Percentiles rank a stretch among this genome's conserved stretches.
These are phyloP conservation scores for Bradysia coprophila DNA, from an alignment of 1,140 invertebrate genomes.

Conservation along the genomic window DNA sequence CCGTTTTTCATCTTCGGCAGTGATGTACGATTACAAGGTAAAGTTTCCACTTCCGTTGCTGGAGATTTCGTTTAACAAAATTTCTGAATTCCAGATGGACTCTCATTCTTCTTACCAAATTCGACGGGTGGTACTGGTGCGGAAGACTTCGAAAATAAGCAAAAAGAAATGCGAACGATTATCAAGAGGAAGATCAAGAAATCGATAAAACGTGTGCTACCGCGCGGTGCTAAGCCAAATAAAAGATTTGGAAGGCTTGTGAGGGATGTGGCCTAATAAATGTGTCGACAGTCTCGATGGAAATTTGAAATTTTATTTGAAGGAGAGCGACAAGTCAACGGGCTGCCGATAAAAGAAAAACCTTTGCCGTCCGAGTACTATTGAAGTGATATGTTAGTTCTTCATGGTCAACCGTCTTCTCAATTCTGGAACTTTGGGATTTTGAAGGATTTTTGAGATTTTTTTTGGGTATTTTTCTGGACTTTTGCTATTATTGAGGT, in stretches of 20 bases:
- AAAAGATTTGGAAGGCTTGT: neutral
- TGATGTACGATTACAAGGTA: slow-evolving; percentile 1
- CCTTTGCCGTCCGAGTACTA: no score
- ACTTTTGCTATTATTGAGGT: no score
- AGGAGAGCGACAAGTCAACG: no score
- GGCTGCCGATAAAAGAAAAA: no score
- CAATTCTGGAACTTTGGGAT: no score
- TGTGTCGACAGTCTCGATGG: no score
- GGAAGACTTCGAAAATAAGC: neutral
- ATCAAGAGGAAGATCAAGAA: neutral
- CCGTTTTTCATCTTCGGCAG: neutral
- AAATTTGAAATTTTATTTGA: no score
- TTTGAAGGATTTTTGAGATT: no score
- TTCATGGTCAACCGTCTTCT: no score
- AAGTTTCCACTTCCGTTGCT: no score
- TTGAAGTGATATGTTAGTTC: no score
- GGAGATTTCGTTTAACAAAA: neutral
- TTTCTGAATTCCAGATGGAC: neutral
- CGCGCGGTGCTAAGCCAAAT: neutral
- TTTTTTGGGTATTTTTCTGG: no score
- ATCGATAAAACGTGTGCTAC: neutral
- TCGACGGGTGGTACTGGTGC: neutral
- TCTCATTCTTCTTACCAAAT: neutral
- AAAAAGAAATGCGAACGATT: neutral
- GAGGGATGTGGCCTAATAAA: neutral